Conservation (phyloP, 2,888 invertebrate genomes). For the Melanotus villosus region DNA sequence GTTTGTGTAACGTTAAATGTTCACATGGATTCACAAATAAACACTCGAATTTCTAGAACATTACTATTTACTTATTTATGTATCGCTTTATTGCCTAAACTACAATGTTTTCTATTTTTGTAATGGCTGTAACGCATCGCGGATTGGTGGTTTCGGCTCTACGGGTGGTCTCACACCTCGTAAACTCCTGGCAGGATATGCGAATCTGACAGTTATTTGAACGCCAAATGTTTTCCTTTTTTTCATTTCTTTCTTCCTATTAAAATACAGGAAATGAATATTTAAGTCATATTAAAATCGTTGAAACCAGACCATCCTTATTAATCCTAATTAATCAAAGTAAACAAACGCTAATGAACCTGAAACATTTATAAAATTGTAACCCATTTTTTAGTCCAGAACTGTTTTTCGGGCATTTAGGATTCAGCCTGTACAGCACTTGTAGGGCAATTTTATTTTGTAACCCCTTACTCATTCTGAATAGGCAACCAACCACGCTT, state of each 20-base stretch:
- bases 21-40: slow-evolving; percentile 67
- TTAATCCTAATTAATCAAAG: too few relatives aligned
- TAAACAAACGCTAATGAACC: too few relatives aligned
- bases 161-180: slow-evolving; percentile 61
- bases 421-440: too few relatives aligned
- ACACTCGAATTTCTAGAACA: slow-evolving; percentile 68
- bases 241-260: slow-evolving; percentile 3
- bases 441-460: too few relatives aligned
- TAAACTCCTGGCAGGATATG: slow-evolving; percentile 57
- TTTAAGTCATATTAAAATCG: not conserved
- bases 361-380: too few relatives aligned
- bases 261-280: not conserved
- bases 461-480: too few relatives aligned
- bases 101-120: slow-evolving; percentile 65
- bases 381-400: too few relatives aligned
- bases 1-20: slow-evolving; percentile 64
- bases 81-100: slow-evolving; percentile 64
- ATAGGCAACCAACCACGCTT: too few relatives aligned
- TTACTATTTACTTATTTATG: slow-evolving; percentile 67
- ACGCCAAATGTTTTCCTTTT: slow-evolving; percentile 35
- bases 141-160: slow-evolving; percentile 54
- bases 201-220: slow-evolving; percentile 51
- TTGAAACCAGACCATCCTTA: too few relatives aligned
- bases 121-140: slow-evolving; percentile 55
- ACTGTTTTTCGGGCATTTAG: too few relatives aligned